Evolutionary conservation across 2,888 invertebrate species (phyloP), one percentile per base, ranked within the genome.

Genomic region (Machimus rusticus): DNA sequence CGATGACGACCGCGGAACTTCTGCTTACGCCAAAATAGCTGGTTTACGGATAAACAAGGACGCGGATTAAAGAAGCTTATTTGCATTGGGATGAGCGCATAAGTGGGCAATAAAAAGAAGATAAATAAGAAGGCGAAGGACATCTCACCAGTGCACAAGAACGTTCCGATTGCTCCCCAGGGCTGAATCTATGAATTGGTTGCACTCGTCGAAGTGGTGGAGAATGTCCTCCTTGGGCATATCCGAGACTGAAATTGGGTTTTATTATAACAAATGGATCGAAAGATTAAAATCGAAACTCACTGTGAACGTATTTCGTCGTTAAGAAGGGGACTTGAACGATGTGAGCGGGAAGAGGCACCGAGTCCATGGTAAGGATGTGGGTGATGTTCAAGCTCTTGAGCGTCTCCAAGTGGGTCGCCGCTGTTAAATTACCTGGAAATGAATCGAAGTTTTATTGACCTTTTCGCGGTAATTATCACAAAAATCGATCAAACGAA

Each of bases 11-110:
- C 0, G 98, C 96, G 0, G 98, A 97, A 91, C 98, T 98, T 86
- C 98, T 94, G 0, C 98, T 98, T 3, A 98, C 96, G 16, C 98
- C 98, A 90, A 96, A 98, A 91, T 97, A 97, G 92, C 96, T 97
- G 51, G 28, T 16, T 9, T 28, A 31, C 6, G 34, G 55, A 81
- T 46, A 46, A 31, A 46, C 92, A 66, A 89, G 88, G 84, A 34
- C 57, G 23, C 85, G 28, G 74, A 86, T 43, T 34, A 86, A 28
- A 46, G 43, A 46, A 46, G 16, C 8, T 66, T 88, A 37, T 76
- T 76, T 37, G 28, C n/a, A 28, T 79, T 66, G 66, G 9, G 28
- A 66, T 66, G 66, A 66, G 28, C 19, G 8, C 28, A 23, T 51
- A n/a, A 76, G 76, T 76, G n/a, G 43, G 31, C 46, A 51, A 51